These are phyloP conservation scores for Apamea epomidion DNA, from an alignment of 2,888 invertebrate species.

Conservation along the genomic window DNA sequence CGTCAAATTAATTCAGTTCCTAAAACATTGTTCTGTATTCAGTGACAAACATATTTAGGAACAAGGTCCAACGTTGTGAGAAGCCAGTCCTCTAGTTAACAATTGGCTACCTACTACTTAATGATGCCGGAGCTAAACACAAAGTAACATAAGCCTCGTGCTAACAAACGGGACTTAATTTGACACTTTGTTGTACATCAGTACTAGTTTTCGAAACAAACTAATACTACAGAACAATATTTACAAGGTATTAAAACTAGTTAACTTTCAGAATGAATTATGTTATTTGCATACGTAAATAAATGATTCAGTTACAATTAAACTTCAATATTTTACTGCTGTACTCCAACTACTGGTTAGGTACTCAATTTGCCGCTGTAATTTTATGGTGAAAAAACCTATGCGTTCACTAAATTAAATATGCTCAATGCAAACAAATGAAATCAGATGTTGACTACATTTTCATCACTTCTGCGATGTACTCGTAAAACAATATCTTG, in stretches of 20 bases:
- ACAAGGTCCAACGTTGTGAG: slow-evolving; percentile 12
- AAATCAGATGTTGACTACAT: neutral
- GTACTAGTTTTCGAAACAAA: slow-evolving; percentile 21
- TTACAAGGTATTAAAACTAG: neutral
- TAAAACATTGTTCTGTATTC: slow-evolving; percentile 13
- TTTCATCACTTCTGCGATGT: neutral
- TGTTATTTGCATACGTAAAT: neutral
- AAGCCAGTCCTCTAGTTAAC: slow-evolving; percentile 22
- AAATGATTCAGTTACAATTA: neutral
- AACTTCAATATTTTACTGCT: neutral
- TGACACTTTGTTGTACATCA: slow-evolving; percentile 29
- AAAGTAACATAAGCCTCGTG: slow-evolving; percentile 60
- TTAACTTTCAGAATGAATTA: neutral
- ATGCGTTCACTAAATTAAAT: neutral
- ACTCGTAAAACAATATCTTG: neutral
- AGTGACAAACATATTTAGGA: slow-evolving; percentile 29
- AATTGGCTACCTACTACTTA: slow-evolving; percentile 42
- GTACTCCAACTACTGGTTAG: neutral
- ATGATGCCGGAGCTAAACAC: slow-evolving; percentile 55
- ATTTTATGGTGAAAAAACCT: neutral
- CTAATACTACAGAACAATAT: slow-evolving; percentile 14
- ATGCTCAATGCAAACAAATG: neutral
- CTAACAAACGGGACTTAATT: slow-evolving; percentile 21
- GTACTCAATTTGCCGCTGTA: neutral
- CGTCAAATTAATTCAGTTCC: slow-evolving; percentile 33